A percentile compares a stretch with the other conserved stretches of the same genome.
Evolutionary conservation across 2,888 invertebrate species (phyloP).

Genomic region (Nephrocerus scutellatus): DNA sequence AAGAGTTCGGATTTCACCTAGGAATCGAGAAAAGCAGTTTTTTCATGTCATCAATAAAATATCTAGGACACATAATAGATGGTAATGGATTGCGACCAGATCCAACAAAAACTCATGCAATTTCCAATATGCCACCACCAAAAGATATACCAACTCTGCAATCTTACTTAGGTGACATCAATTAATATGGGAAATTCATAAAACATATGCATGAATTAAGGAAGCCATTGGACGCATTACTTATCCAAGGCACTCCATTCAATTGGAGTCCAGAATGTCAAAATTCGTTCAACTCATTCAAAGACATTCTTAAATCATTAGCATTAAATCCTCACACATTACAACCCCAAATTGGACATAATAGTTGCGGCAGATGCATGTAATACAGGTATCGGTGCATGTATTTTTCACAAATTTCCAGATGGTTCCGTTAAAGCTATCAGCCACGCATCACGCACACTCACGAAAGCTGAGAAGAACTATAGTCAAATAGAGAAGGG

Average conservation of each 20-base stretch:
- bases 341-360: slow-evolving; percentile 13
- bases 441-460: slow-evolving; percentile 12
- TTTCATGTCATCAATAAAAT: slow-evolving; percentile 9
- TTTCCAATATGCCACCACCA: slow-evolving; percentile 14
- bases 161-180: slow-evolving; percentile 16
- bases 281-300: slow-evolving; percentile 16
- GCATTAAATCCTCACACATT: slow-evolving; percentile 15
- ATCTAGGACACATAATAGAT: slow-evolving; percentile 17
- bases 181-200: slow-evolving; percentile 19
- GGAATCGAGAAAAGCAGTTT: slow-evolving; percentile 19
- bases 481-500: slow-evolving; percentile 23
- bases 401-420: slow-evolving; percentile 15
- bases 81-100: slow-evolving; percentile 11
- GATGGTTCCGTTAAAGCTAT: slow-evolving; percentile 16
- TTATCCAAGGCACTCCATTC: slow-evolving; percentile 12
- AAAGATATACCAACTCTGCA: slow-evolving; percentile 12
- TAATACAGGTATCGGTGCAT: slow-evolving; percentile 13
- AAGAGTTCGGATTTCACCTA: slow-evolving; percentile 14
- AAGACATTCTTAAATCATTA: slow-evolving; percentile 16
- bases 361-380: slow-evolving; percentile 18
- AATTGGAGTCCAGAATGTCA: slow-evolving; percentile 15
- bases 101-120: slow-evolving; percentile 11
- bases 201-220: slow-evolving; percentile 10
- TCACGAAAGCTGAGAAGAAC: slow-evolving; percentile 15
- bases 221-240: slow-evolving; percentile 14